Evolutionary conservation across 1,140 invertebrate genomes (phyloP).

Genomic region (Hyles euphorbiae): DNA sequence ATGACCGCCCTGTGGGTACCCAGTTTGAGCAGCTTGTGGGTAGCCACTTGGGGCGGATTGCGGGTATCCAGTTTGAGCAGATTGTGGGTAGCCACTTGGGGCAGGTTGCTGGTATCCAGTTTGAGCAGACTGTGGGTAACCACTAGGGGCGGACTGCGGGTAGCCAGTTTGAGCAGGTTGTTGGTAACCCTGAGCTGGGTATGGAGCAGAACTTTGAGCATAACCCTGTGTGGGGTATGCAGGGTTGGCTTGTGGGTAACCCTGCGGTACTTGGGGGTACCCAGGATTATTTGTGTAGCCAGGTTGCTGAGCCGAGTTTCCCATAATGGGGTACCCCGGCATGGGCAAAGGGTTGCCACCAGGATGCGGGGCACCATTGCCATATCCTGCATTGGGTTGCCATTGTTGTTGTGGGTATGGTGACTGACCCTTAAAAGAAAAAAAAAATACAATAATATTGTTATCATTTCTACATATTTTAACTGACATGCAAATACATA

Average conservation of each 20-base stretch:
- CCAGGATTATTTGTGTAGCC: conserved; percentile 10
- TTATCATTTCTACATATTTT: too few relatives aligned
- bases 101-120: conserved; percentile 20
- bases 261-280: conserved; percentile 20
- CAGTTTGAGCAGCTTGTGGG: too few relatives aligned
- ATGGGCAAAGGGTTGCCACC: conserved; percentile 71
- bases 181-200: conserved; percentile 23
- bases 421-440: conserved; percentile 71
- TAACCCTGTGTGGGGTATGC: conserved; percentile 8
- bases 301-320: conserved; percentile 17
- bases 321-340: conserved; percentile 57
- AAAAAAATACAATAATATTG: conserved; percentile 25
- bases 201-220: conserved; percentile 16
- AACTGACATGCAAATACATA: too few relatives aligned
- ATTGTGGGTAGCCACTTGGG: conserved; percentile 22
- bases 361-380: conserved; percentile 67
- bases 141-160: conserved; percentile 27
- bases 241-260: conserved; percentile 17
- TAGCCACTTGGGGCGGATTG: too few relatives aligned
- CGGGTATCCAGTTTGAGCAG: too few relatives aligned
- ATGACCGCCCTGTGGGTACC: too few relatives aligned
- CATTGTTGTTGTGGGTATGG: conserved; percentile 56
- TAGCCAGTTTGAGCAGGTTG: conserved; percentile 39
- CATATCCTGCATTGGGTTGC: conserved; percentile 71
- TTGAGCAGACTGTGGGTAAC: conserved; percentile 33